A percentile compares a stretch with the other conserved stretches of the same genome.
Conservation (phyloP, 2,888 invertebrate genomes). For the Holacanthella duospinosa region DNA sequence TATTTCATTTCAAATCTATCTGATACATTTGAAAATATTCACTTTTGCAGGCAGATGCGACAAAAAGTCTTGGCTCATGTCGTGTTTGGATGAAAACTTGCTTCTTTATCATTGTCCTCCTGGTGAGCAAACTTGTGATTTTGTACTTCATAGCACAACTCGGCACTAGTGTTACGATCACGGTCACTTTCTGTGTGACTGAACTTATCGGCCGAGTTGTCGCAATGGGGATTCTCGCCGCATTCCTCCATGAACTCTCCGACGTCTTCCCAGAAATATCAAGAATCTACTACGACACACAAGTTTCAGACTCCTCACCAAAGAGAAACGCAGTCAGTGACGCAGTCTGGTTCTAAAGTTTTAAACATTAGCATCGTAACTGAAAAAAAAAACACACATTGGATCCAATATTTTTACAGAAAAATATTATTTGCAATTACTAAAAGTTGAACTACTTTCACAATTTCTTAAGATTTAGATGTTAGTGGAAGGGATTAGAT, state of each 20-base stretch:
- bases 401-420: no score
- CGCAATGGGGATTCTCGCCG: slow-evolving; percentile 4
- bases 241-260: slow-evolving; percentile 11
- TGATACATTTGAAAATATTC: not conserved
- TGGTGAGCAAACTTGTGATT: slow-evolving; percentile 12
- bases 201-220: slow-evolving; percentile 6
- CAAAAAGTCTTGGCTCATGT: slow-evolving; percentile 1
- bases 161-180: slow-evolving; percentile 9
- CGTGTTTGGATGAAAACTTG: slow-evolving; percentile 15
- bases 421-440: no score
- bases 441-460: no score
- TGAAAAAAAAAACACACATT: no score
- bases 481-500: no score
- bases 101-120: slow-evolving; percentile 11
- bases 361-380: no score
- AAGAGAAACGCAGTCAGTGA: slow-evolving; percentile 14
- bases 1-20: not conserved
- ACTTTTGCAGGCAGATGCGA: slow-evolving; percentile 5
- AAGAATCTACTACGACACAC: slow-evolving; percentile 11
- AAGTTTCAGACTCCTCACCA: slow-evolving; percentile 8
- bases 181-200: slow-evolving; percentile 7
- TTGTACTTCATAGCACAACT: slow-evolving; percentile 16
- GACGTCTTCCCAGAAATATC: slow-evolving; percentile 14
- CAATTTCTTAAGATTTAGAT: no score
- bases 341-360: slow-evolving; percentile 18